phyloP scores from a whole-genome alignment of 2,113 vertebrate genomes.

The Melanocharis versteri region DNA sequence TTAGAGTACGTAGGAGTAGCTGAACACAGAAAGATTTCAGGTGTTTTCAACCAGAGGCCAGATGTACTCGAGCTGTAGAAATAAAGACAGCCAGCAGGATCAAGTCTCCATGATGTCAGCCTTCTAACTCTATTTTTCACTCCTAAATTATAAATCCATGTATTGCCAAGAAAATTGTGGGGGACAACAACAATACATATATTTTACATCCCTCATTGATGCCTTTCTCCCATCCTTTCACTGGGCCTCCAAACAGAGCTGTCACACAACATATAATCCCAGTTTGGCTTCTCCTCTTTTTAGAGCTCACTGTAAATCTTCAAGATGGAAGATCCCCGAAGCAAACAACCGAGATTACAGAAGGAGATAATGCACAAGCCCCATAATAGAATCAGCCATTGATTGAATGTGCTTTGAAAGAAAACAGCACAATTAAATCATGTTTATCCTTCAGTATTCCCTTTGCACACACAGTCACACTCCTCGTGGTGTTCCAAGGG shows the following conservation, averaged over 20 bases:
- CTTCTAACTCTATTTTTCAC: constrained; percentile 18
- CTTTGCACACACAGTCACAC: constrained; percentile 91
- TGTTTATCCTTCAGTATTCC: constrained; percentile 81
- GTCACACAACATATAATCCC: constrained; percentile 70
- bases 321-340: constrained; percentile 69
- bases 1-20: constrained; percentile 49
- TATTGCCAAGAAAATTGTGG: constrained; percentile 35
- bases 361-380: constrained; percentile 68
- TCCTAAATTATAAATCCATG: constrained; percentile 59
- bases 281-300: constrained; percentile 65
- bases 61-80: constrained; percentile 50
- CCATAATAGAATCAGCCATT: constrained; percentile 68
- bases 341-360: constrained; percentile 76
- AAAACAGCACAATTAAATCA: neutral
- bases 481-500: constrained; percentile 94
- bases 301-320: constrained; percentile 62
- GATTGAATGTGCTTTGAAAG: constrained; percentile 59
- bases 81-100: constrained; percentile 56
- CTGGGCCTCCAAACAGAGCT: constrained; percentile 71
- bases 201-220: constrained; percentile 56
- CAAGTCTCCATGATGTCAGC: constrained; percentile 18
- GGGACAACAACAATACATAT: constrained; percentile 24
- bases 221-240: constrained; percentile 64
- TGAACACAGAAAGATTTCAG: constrained; percentile 57
- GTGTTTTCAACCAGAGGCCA: constrained; percentile 63